phyloP scores from a whole-genome alignment of 37 sponge, comb jelly and placozoan species.

The Chondrosia reniformis region DNA sequence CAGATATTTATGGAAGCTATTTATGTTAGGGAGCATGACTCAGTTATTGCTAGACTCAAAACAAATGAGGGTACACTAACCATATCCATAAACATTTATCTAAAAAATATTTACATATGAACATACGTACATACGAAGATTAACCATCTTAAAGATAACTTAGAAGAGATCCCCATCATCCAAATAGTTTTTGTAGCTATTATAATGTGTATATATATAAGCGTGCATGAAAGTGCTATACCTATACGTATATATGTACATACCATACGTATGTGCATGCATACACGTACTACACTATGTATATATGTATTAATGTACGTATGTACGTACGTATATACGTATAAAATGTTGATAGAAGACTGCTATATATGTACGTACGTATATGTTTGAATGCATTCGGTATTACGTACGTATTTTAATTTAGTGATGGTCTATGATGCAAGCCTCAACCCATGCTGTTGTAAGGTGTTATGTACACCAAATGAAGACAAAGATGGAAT shows the following conservation, averaged over 20 bases:
- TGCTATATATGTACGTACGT: neutral
- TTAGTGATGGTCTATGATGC: slow-evolving; percentile 37
- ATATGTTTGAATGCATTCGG: neutral
- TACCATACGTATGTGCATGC: neutral
- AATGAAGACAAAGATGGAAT: slow-evolving; percentile 20
- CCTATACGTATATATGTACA: neutral
- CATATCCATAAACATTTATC: neutral
- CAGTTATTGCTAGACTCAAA: slow-evolving; percentile 38
- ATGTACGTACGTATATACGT: neutral
- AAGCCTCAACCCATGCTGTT: slow-evolving; percentile 50
- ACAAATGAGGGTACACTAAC: slow-evolving; percentile 22
- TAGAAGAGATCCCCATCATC: neutral
- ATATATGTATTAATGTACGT: neutral
- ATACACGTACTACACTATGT: neutral
- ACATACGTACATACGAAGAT: neutral
- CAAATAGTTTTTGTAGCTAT: too few species aligned
- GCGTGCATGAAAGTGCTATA: neutral
- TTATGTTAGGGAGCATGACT: slow-evolving; percentile 22
- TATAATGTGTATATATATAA: neutral
- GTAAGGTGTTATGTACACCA: slow-evolving; percentile 40
- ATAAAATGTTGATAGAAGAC: neutral
- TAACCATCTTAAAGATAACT: neutral
- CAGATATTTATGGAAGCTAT: slow-evolving; percentile 33
- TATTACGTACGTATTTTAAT: neutral
- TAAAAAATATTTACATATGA: neutral